phyloP scores from a whole-genome alignment of 2,113 vertebrate genomes.

The Rhadina sibilatrix region DNA sequence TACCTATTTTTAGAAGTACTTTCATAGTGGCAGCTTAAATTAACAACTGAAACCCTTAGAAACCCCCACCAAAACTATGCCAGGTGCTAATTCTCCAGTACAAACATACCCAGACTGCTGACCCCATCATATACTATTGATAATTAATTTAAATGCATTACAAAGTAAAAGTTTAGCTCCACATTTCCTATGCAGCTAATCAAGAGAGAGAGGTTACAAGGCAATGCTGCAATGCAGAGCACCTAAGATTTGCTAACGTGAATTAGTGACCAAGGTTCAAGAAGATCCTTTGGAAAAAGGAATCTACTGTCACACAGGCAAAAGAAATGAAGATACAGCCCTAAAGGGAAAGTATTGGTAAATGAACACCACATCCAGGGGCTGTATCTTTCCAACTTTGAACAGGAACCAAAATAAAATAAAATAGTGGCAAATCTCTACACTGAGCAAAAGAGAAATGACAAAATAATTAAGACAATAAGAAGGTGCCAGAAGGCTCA shows the following conservation, averaged over 20 bases:
- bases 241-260: background rate
- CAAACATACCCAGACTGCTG: background rate
- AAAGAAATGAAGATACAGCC: background rate
- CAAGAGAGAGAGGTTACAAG: background rate
- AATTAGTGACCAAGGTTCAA: background rate
- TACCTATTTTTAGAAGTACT: background rate
- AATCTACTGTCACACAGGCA: background rate
- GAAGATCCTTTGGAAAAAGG: background rate
- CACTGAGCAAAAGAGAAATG: background rate
- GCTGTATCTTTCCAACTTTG: background rate
- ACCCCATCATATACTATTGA: background rate
- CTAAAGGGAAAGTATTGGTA: background rate
- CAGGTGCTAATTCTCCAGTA: background rate
- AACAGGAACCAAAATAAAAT: background rate
- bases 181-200: background rate
- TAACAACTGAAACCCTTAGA: background rate
- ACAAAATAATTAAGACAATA: background rate
- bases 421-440: background rate
- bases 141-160: background rate
- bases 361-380: background rate
- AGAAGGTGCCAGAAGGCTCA: background rate
- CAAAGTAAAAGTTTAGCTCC: background rate
- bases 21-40: background rate
- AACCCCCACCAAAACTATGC: accelerated
- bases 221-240: background rate